Evolutionary conservation across 30 jellyfish, hydroid and myxozoan species (phyloP), one percentile per base, ranked within the genome.

Genomic region (Aurelia aurita): DNA sequence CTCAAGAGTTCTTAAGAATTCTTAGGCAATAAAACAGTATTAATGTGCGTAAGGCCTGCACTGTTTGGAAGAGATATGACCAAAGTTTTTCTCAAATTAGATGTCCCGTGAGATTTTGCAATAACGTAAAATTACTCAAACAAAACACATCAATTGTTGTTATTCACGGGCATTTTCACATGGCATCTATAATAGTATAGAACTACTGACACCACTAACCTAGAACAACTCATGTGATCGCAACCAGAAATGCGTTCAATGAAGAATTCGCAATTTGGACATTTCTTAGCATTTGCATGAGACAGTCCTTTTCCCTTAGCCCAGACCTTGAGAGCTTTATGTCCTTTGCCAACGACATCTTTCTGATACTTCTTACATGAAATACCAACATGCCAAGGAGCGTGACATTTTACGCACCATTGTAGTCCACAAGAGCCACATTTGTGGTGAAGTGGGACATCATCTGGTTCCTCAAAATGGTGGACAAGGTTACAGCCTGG

Each of bases 301-400:
- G 51, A 13, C 55, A 53, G 79, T 47, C 91, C 92, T 64, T 72
- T 91, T 1, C 96, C 71, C 74, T 91, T 91, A 25, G 97, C 97
- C 97, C 97, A 91, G 8, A 74, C 85, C 62, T 85, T 84, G 65
- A 91, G 77, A 35, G 97, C 96, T 58, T 82, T 84, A 28, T 65
- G 85, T 9, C 97, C 97, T 26, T 81, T 72, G 14, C 93, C 93
- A 63, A 62, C 90, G 5, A 84, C 82, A 84, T 91, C 97, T 28
- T 83, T 84, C 35, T 84, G 88, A 69, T 76, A 91, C 35, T 64
- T 58, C 54, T 80, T 76, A 75, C 97, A 91, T 18, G 90, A 84
- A 89, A 85, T 69, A 45, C 82, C 87, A 78, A 26, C 54, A 84
- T 91, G 97, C 97, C 97, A 91, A 6, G 97, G 97, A 5, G 97